Percentiles rank a stretch among this genome's conserved stretches.
These are phyloP conservation scores for Agonopterix heracliana DNA, from an alignment of 2,888 invertebrate genomes.

Conservation along the genomic window DNA sequence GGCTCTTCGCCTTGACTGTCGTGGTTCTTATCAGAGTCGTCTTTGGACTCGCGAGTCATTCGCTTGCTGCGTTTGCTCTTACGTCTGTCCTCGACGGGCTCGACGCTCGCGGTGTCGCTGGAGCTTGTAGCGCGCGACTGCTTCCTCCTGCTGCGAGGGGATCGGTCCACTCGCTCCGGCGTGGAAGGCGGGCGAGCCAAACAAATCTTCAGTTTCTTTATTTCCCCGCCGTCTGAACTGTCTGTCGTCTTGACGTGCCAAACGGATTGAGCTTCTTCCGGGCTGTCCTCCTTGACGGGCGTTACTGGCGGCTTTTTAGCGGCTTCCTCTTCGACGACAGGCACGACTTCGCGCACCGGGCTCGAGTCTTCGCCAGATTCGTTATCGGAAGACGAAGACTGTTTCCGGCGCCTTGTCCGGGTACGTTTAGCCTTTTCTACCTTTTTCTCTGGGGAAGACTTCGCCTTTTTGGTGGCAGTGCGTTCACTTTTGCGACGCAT, in stretches of 20 bases:
- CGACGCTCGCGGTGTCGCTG: slow-evolving; percentile 62
- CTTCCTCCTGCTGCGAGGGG: slow-evolving; percentile 70
- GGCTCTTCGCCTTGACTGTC: slow-evolving; percentile 47
- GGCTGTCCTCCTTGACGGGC: slow-evolving; percentile 45
- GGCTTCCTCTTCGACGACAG: slow-evolving; percentile 33
- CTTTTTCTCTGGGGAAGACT: slow-evolving; percentile 80
- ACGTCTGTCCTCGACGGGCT: slow-evolving; percentile 63
- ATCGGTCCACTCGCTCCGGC: slow-evolving; percentile 69
- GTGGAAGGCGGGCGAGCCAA: slow-evolving; percentile 75
- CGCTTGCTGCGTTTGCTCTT: slow-evolving; percentile 54
- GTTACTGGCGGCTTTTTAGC: slow-evolving; percentile 35
- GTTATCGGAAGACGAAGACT: slow-evolving; percentile 72
- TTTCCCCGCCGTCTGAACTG: slow-evolving; percentile 70
- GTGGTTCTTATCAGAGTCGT: slow-evolving; percentile 44
- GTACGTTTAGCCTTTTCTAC: slow-evolving; percentile 71
- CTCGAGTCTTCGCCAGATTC: slow-evolving; percentile 60
- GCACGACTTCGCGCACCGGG: slow-evolving; percentile 34
- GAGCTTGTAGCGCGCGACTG: slow-evolving; percentile 67
- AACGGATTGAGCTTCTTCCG: slow-evolving; percentile 60
- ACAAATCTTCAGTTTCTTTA: slow-evolving; percentile 80
- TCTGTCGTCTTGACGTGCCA: slow-evolving; percentile 74
- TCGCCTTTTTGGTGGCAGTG: slow-evolving; percentile 77
- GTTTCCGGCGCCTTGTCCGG: slow-evolving; percentile 73
- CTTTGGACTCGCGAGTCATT: slow-evolving; percentile 48
- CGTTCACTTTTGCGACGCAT: slow-evolving; percentile 89